Conservation (phyloP, 2,797 vertebrate genomes). For the Parambassis ranga region DNA sequence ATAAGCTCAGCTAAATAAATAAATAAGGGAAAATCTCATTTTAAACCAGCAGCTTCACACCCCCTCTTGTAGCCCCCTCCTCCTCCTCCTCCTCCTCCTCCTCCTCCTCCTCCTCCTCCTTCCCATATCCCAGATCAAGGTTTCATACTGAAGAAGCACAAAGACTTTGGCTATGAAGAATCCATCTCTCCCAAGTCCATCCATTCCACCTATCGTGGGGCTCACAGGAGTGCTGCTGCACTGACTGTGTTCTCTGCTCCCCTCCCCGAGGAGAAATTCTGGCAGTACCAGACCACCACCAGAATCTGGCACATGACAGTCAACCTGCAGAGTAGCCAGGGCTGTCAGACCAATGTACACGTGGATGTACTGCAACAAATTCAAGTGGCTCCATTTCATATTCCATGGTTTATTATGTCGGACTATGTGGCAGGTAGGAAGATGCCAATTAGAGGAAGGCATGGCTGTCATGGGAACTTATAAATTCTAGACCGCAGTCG, state of each 20-base stretch:
- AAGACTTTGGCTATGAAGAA: slow-evolving; percentile 44
- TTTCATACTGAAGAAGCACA: slow-evolving; percentile 59
- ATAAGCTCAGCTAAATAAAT: slow-evolving; percentile 75
- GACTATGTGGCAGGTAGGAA: slow-evolving; percentile 20
- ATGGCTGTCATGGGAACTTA: slow-evolving; percentile 26
- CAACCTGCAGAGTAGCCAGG: slow-evolving; percentile 8
- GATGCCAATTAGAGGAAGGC: slow-evolving; percentile 39
- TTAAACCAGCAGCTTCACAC: slow-evolving; percentile 67
- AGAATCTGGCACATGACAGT: slow-evolving; percentile 41
- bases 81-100: slow-evolving; percentile 42
- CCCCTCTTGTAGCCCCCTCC: slow-evolving; percentile 39
- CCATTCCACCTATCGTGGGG: slow-evolving; percentile 26
- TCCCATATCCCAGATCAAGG: slow-evolving; percentile 57
- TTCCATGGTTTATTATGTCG: slow-evolving; percentile 24
- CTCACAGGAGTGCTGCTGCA: slow-evolving; percentile 20
- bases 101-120: slow-evolving; percentile 25
- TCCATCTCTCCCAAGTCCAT: slow-evolving; percentile 42
- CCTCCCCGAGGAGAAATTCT: slow-evolving; percentile 23
- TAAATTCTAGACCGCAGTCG: background rate
- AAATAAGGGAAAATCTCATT: slow-evolving; percentile 75
- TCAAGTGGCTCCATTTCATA: slow-evolving; percentile 27
- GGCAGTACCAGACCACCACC: slow-evolving; percentile 15
- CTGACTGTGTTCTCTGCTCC: background rate
- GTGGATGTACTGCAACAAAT: slow-evolving; percentile 13
- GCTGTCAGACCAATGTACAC: background rate